phyloP scores from a whole-genome alignment of 2,888 invertebrate species.

The Trissolcus japonicus region DNA sequence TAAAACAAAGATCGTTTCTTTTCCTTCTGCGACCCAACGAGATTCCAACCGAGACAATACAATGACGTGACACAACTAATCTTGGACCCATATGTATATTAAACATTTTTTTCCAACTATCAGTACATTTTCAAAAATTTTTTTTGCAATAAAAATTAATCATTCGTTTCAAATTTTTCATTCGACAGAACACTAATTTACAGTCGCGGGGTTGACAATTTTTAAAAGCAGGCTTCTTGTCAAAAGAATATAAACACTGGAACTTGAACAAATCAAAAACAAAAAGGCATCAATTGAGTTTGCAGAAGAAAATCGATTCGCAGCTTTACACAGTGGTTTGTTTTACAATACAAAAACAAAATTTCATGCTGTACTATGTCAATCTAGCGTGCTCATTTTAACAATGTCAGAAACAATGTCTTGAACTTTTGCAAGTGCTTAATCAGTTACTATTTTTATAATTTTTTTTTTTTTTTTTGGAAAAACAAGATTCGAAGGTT shows the following conservation, averaged over 20 bases:
- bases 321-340: conserved; percentile 56
- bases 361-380: conserved; percentile 28
- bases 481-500: too few relatives aligned
- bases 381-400: conserved; percentile 42
- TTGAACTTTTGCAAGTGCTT: conserved; percentile 1
- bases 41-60: conserved; percentile 63
- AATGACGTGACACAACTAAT: conserved; percentile 70
- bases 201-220: conserved; percentile 4
- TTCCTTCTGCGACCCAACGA: conserved; percentile 70
- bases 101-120: neutral
- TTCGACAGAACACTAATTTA: conserved; percentile 11
- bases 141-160: neutral
- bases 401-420: neutral
- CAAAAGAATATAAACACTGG: conserved; percentile 4
- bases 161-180: neutral
- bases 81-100: conserved; percentile 74
- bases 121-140: neutral
- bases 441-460: neutral
- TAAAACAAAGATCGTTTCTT: conserved; percentile 64
- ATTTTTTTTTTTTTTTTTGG: too few relatives aligned
- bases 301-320: conserved; percentile 70
- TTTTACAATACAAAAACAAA: conserved; percentile 3
- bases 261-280: conserved; percentile 25
- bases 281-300: conserved; percentile 58
- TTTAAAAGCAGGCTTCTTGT: conserved; percentile 15